Percentiles rank a stretch among this genome's conserved stretches.
Evolutionary conservation across 2,113 vertebrate species (phyloP).

Genomic region (Nothocercus julius): DNA sequence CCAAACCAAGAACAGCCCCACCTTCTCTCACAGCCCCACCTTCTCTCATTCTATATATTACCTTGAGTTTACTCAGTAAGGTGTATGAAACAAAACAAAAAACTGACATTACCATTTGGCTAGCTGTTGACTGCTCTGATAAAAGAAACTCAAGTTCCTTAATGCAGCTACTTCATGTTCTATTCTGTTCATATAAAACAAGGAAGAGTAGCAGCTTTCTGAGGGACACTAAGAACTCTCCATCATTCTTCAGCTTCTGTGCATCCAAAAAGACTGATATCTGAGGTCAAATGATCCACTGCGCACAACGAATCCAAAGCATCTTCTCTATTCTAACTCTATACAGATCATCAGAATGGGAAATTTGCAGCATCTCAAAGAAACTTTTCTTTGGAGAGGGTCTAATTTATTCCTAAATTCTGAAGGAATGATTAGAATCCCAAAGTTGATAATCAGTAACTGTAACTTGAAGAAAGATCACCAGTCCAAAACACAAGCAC

Average conservation of each 20-base stretch:
- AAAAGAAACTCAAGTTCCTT: background rate
- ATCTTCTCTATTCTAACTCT: background rate
- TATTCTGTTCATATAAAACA: background rate
- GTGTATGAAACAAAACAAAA: background rate
- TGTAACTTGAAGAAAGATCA: background rate
- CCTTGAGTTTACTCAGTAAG: background rate
- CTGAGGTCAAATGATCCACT: background rate
- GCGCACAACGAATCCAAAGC: background rate
- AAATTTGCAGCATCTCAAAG: background rate
- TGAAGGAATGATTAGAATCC: background rate
- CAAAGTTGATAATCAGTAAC: background rate
- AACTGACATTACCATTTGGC: background rate
- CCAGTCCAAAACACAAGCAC: background rate
- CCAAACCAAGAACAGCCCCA: background rate
- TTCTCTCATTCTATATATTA: background rate
- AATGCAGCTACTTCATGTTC: background rate
- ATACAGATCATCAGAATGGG: background rate
- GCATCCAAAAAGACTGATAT: background rate
- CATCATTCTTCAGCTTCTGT: background rate
- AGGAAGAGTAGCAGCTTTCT: background rate
- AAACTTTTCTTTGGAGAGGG: background rate
- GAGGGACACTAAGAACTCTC: background rate
- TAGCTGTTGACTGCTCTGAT: background rate
- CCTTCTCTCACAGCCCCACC: background rate
- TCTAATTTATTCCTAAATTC: background rate